Base-by-base conservation (phyloP, 2,888 invertebrate genomes). In the Rhagium mordax region DNA sequence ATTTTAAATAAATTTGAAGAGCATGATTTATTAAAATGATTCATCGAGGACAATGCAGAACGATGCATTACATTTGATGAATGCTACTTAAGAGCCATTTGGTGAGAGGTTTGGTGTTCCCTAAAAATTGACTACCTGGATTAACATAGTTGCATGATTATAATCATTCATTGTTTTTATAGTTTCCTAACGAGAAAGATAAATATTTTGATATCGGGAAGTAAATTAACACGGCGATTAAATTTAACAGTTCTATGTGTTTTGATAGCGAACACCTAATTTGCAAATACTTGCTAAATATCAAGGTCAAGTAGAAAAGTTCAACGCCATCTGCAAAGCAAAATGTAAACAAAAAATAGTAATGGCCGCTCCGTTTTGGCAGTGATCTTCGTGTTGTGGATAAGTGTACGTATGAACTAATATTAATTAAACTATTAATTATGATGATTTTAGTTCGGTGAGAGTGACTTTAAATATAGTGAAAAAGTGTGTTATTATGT, bases 401-500 rank as follows among this genome's bases (percentile, higher is more conserved):
- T 79, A 81, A 83, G 81, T 82, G 81, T 82, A 81, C 81, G 80
- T 81, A 81, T 82, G 83, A 77, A 75, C 68, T 72, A 75, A 69
- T 76, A 73, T 67, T 66, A 78, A 80, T 75, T 77, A 83, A 83
- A 81, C 80, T 79, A 81, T 79, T 81, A 86, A 87, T 85, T 86
- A 89, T 89, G 89, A 84, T 87, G 89, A 90, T 90, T 89, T 89
- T 89, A 88, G 87, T 87, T 90, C 91, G 91, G 90, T 91, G 91
- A 91, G 89, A 89, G 88, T 90, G 88, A 88, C 88, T 88, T 85
- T 84, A 86, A 81, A 82, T 81, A 72, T 83, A 85, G 84, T 82
- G 83, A 77, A 79, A 85, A 81, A 82, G 84, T 85, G 83, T 84
- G 84, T 85, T 85, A 89, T 90, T 85, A 93, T 93, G 93, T 93